Evolutionary conservation across 2,888 invertebrate species (phyloP).

Genomic region (Himalopsyche kuldschensis): DNA sequence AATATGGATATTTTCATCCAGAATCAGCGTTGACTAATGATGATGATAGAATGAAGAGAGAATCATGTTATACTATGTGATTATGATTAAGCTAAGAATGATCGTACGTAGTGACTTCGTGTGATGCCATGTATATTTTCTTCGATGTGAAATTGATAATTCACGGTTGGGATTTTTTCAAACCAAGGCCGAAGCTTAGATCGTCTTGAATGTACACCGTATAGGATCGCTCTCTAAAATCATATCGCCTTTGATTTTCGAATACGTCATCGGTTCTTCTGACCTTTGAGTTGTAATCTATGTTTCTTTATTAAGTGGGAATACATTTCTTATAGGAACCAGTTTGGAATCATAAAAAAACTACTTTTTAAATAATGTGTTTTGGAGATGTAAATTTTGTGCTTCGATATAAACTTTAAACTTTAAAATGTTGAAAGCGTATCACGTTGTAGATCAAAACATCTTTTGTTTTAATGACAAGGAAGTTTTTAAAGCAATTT

Average conservation of each 20-base stretch:
- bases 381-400: neutral
- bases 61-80: neutral
- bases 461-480: neutral
- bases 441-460: neutral
- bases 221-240: neutral
- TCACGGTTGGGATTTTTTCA: neutral
- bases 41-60: no score
- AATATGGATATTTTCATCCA: no score
- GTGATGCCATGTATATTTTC: neutral
- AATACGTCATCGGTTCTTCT: neutral
- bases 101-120: neutral
- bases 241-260: neutral
- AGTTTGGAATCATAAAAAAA: neutral
- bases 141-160: neutral
- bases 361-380: neutral
- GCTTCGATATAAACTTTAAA: neutral
- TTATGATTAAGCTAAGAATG: neutral
- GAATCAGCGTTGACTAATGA: neutral
- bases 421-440: neutral
- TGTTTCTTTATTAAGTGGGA: neutral
- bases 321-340: neutral
- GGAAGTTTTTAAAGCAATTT: neutral
- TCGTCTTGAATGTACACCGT: neutral
- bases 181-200: neutral
- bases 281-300: neutral